Evolutionary conservation across 2,797 vertebrate species (phyloP), one percentile per base, ranked within the genome.

Genomic region (Liasis olivaceus): DNA sequence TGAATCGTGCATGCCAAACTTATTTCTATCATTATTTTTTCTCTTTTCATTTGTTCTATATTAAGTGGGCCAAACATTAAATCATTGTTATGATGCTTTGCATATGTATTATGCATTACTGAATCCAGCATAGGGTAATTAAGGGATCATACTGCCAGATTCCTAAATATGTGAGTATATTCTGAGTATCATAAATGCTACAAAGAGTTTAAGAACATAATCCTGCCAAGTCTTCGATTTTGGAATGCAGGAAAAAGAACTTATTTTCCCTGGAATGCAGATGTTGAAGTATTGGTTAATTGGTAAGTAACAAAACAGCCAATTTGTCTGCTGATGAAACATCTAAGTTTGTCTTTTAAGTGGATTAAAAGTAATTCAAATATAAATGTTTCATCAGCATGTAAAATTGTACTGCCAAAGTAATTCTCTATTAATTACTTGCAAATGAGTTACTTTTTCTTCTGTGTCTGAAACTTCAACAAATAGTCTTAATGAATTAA

Each of bases 361-460:
- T 96, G 95, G 96, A 97, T 97, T 97, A 96, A 96, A 96, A 96
- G 96, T 96, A 97, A 97, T 97, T 97, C 96, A 97, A 96, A 97
- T 96, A 96, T 96, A 97, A 97, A 93, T 97, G 97, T 97, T 96
- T 93, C 96, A 95, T 96, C 97, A 95, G 91, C 51, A 60, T 91
- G 92, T 93, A 93, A 91, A 95, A 92, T 93, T 91, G 81, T 91
- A 95, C 93, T 97, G 95, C 96, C 97, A 94, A 97, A 97, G 95
- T 96, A 97, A 96, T 97, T 97, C 96, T 94, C 90, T 96, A 95
- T 97, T 97, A 98, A 98, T 98, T 97, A 97, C 97, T 98, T 97
- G 96, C 96, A 97, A 97, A 97, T 97, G 62, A 96, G 95, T 47
- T 96, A 96, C 94, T 96, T 97, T 97, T 97, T 97, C 96, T 96